Percentiles rank a stretch among this genome's conserved stretches.
phyloP scores from a whole-genome alignment of 53 echinoderm and acorn worm species.

The Temnopleurus reevesii region DNA sequence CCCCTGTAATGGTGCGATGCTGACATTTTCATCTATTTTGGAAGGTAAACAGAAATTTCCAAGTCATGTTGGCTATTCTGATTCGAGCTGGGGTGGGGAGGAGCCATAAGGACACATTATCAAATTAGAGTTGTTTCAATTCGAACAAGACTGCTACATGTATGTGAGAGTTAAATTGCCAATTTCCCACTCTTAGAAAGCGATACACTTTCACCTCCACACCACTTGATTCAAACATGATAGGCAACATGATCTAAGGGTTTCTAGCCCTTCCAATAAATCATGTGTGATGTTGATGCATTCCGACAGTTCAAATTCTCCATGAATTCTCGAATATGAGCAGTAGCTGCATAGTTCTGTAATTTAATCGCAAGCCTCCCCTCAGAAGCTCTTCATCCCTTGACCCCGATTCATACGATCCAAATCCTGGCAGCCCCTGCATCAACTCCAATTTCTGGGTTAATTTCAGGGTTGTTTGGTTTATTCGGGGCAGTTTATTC shows the following conservation, averaged over 20 bases:
- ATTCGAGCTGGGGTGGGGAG: too few species aligned
- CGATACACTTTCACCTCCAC: too few species aligned
- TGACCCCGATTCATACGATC: slow-evolving; percentile 1
- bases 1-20: too few species aligned
- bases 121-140: too few species aligned
- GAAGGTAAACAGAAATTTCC: too few species aligned
- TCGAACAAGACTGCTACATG: too few species aligned
- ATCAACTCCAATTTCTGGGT: slow-evolving; percentile 10
- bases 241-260: slow-evolving; percentile 23
- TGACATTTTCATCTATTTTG: too few species aligned
- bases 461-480: slow-evolving; percentile 17
- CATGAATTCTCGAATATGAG: neutral
- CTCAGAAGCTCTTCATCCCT: neutral
- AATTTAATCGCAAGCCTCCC: neutral
- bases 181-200: too few species aligned
- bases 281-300: slow-evolving; percentile 14
- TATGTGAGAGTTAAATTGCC: too few species aligned
- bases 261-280: slow-evolving; percentile 23
- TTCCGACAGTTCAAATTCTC: neutral
- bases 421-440: neutral
- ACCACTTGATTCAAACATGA: neutral
- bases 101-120: too few species aligned
- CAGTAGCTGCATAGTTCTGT: neutral
- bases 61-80: too few species aligned
- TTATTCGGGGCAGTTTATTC: neutral